Base-by-base conservation (phyloP, 2,113 vertebrate species). In the Aleadryas rufinucha region DNA sequence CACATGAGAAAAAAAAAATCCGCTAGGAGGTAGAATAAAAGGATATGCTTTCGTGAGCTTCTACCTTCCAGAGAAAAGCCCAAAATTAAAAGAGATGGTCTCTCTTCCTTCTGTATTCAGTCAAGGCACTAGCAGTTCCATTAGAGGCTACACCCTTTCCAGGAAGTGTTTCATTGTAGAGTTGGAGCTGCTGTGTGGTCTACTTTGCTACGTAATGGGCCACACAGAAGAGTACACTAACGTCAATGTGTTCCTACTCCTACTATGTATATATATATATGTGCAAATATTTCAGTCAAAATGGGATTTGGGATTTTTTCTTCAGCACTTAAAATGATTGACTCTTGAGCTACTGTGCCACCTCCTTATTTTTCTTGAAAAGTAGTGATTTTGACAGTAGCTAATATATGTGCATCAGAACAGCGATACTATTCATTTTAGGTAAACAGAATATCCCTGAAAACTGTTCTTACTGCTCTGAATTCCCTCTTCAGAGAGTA, bases 401-500 rank as follows among this genome's bases (percentile, higher is more conserved):
- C 16, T 53, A 76, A 60, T 93, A 31, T 61, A 31, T 31, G 20
- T 84, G 52, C 56, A 65, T 44, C n/a, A 84, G 76, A 88, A 53
- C 30, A 57, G 39, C 1, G 2, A 27, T 60, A 41, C 27, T 70
- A 10, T 35, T 60, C 59, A 21, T 75, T 84, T 45, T 49, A 68
- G 37, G 31, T 72, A 74, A 91, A 82, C 24, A 76, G 24, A 56
- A 84, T 35, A 77, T 63, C 71, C 27, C 50, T 71, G 59, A 77
- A 84, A 93, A 95, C 79, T 28, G 22, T 47, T 84, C 66, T 75
- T 84, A 74, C 17, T 87, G 64, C 15, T 96, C 60, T 92, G 71
- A 95, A 95, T 97, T 95, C 89, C 83, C 56, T 57, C 71, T 56
- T 94, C 65, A 80, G 83, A 82, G 88, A 89, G 50, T 26, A 83